Percentiles rank a stretch among this genome's conserved stretches.
Conservation (phyloP, 2,113 vertebrate species). For the Pithys albifrons region DNA sequence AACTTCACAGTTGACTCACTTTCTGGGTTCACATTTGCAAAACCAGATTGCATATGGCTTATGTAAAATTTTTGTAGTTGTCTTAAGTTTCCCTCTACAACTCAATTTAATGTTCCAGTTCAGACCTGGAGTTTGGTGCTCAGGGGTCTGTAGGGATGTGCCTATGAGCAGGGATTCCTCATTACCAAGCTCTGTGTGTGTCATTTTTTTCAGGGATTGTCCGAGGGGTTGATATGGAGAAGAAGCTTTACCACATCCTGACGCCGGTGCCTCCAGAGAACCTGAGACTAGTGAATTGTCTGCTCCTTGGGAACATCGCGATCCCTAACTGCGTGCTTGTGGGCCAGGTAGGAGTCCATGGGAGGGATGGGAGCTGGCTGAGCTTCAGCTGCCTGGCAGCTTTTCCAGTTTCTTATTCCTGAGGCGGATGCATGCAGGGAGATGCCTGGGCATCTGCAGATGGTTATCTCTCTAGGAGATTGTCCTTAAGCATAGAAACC, state of each 20-base stretch:
- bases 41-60: background rate
- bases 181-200: background rate
- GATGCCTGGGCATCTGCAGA: background rate
- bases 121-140: background rate
- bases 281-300: slow-evolving; percentile 87
- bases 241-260: slow-evolving; percentile 86
- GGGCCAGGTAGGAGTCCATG: slow-evolving; percentile 78
- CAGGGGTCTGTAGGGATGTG: accelerated
- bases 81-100: background rate
- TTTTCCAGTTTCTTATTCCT: background rate
- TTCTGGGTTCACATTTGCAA: accelerated
- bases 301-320: slow-evolving; percentile 84
- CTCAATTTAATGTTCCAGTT: accelerated
- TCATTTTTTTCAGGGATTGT: slow-evolving; percentile 80
- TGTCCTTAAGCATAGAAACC: background rate
- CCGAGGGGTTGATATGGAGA: slow-evolving; percentile 86
- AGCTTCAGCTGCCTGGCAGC: background rate
- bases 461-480: background rate
- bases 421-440: background rate
- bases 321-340: slow-evolving; percentile 84
- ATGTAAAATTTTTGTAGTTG: background rate
- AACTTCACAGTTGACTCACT: background rate
- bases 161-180: accelerated
- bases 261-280: slow-evolving; percentile 82
- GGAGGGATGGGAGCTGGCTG: background rate